phyloP scores from a whole-genome alignment of 1,140 invertebrate species.

The Leptinotarsa lineolata region DNA sequence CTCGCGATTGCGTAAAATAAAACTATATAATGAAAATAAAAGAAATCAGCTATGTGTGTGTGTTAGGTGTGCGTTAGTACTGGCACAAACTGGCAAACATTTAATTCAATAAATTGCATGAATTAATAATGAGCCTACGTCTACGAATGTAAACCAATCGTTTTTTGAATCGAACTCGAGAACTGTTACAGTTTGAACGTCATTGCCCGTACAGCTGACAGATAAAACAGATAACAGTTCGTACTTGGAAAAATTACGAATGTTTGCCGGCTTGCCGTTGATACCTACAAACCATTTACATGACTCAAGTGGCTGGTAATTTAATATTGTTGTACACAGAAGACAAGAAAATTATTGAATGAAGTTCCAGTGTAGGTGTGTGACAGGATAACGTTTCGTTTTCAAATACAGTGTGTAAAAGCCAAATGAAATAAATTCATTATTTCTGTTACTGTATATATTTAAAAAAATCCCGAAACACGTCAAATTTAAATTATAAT shows the following conservation, averaged over 20 bases:
- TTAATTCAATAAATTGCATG: conserved; percentile 19
- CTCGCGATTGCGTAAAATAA: conserved; percentile 2
- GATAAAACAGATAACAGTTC: conserved; percentile 24
- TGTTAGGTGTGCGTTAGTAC: not conserved
- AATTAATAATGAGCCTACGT: conserved; percentile 24
- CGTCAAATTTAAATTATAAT: no score
- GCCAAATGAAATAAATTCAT: no score
- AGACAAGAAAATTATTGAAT: no score
- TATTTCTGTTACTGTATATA: no score
- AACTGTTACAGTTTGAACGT: conserved; percentile 12
- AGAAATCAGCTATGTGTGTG: not conserved
- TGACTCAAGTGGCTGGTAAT: conserved; percentile 2
- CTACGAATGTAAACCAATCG: conserved; percentile 18
- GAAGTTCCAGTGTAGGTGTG: no score
- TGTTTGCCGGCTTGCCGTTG: conserved; percentile 4
- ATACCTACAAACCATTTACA: not conserved
- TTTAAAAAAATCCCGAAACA: no score
- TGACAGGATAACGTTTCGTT: no score
- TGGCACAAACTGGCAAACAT: not conserved
- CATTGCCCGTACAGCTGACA: conserved; percentile 21
- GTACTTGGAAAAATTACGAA: conserved; percentile 16
- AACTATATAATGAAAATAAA: not conserved
- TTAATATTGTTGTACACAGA: not conserved
- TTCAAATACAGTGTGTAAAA: no score
- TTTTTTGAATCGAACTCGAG: conserved; percentile 14